Percentiles rank a stretch among this genome's conserved stretches.
phyloP scores from a whole-genome alignment of 1,140 invertebrate genomes.

The Archivesica marissinica region DNA sequence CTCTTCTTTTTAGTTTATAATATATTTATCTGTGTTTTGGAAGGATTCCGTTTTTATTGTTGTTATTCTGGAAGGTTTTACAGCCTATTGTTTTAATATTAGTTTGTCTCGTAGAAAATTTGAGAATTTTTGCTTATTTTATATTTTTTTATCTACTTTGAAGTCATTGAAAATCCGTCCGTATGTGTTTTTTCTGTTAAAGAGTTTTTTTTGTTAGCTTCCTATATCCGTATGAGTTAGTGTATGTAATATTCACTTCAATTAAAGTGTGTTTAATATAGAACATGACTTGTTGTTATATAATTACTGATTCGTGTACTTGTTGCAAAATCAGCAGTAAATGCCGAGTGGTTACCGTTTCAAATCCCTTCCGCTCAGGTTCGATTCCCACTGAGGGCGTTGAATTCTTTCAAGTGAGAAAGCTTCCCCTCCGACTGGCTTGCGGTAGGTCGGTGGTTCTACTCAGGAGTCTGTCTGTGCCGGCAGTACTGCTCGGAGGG shows the following conservation, averaged over 20 bases:
- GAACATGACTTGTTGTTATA: not conserved
- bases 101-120: not conserved
- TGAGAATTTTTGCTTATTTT: not conserved
- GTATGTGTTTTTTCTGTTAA: constrained; percentile 39
- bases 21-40: not conserved
- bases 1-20: not conserved
- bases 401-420: too few relatives aligned
- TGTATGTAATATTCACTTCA: constrained; percentile 47
- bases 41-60: not conserved
- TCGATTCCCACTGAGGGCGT: too few relatives aligned
- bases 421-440: too few relatives aligned
- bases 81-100: not conserved
- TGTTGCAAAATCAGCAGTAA: too few relatives aligned
- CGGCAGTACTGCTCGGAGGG: too few relatives aligned
- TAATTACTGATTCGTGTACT: too few relatives aligned
- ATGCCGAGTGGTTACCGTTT: too few relatives aligned
- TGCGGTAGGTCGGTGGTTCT: too few relatives aligned
- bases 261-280: constrained; percentile 55
- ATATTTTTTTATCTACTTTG: not conserved
- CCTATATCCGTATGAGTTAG: not conserved
- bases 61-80: not conserved
- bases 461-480: too few relatives aligned
- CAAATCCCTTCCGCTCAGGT: too few relatives aligned
- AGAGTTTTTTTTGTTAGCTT: constrained; percentile 51
- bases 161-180: constrained; percentile 46